phyloP scores from a whole-genome alignment of 2,888 invertebrate genomes.

The Nomada hirtipes region DNA sequence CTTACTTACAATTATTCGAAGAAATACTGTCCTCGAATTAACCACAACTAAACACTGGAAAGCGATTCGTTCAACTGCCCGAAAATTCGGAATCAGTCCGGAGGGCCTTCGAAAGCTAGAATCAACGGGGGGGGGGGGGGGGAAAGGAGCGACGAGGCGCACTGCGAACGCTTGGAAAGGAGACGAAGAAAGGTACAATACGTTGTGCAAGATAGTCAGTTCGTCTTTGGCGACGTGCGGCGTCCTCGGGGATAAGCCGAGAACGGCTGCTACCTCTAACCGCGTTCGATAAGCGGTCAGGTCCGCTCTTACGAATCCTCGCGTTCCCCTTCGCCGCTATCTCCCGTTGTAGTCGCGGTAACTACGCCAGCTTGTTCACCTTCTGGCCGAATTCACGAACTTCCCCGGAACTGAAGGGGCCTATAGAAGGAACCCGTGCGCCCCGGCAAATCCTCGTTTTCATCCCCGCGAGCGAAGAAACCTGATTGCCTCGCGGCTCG shows the following conservation, averaged over 20 bases:
- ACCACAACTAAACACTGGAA: no score
- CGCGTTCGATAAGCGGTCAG: constrained; percentile 75
- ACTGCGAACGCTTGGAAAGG: not conserved
- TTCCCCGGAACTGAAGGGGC: constrained; percentile 57
- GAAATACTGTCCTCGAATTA: no score
- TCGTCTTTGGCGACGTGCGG: constrained; percentile 63
- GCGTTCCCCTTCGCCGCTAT: constrained; percentile 26
- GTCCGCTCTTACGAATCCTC: constrained; percentile 67
- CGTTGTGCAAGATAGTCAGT: constrained; percentile 65
- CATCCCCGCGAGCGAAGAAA: constrained; percentile 43
- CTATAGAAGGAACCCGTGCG: constrained; percentile 32
- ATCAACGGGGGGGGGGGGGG: constrained; percentile 15
- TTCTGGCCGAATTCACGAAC: constrained; percentile 57
- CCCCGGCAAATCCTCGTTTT: constrained; percentile 30
- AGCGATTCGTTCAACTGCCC: no score
- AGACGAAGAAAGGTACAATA: constrained; percentile 51
- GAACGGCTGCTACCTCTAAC: constrained; percentile 72
- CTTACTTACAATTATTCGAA: no score
- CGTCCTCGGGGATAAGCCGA: constrained; percentile 73
- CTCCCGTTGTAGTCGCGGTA: constrained; percentile 47
- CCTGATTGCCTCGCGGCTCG: constrained; percentile 59
- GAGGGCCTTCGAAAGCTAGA: not conserved
- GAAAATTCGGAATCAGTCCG: no score
- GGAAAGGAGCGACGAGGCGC: not conserved
- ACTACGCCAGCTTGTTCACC: constrained; percentile 58